These are phyloP conservation scores for Selene dorsalis DNA, from an alignment of 2,797 vertebrate species.

Conservation along the genomic window DNA sequence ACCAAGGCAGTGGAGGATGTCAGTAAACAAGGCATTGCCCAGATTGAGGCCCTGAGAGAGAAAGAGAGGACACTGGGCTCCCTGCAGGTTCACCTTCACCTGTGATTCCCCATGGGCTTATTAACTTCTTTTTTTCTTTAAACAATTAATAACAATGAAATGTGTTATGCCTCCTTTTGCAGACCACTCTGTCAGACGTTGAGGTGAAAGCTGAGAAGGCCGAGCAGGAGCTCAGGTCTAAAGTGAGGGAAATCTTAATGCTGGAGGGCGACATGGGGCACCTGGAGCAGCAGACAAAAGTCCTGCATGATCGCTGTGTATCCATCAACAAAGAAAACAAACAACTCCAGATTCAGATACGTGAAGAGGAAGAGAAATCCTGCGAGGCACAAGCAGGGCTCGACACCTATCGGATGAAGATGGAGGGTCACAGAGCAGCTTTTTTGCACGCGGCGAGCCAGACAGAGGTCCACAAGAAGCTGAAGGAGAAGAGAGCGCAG, in stretches of 20 bases:
- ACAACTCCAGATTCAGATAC: conserved; percentile 47
- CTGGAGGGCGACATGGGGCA: conserved; percentile 65
- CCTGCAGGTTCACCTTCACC: conserved; percentile 70
- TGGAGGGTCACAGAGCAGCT: conserved; percentile 69
- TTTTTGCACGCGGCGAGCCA: conserved; percentile 47
- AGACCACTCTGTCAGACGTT: conserved; percentile 67
- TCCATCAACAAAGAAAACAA: conserved; percentile 59
- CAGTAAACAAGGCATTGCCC: conserved; percentile 58
- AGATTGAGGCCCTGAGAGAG: conserved; percentile 61
- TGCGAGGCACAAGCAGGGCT: conserved; percentile 28
- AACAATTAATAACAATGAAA: not conserved
- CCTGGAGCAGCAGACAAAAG: conserved; percentile 32
- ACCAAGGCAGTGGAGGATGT: conserved; percentile 68
- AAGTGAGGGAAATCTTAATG: conserved; percentile 42
- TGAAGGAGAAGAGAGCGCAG: conserved; percentile 66
- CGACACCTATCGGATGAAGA: conserved; percentile 70
- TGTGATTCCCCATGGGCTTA: not conserved
- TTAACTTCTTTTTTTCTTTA: not conserved
- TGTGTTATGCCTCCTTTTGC: not conserved
- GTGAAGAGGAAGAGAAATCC: conserved; percentile 62
- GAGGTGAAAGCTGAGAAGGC: conserved; percentile 41
- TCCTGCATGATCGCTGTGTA: conserved; percentile 41
- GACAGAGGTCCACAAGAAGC: conserved; percentile 58
- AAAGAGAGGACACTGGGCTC: conserved; percentile 55
- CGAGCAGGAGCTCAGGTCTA: conserved; percentile 58